Conservation (phyloP, 2,888 invertebrate genomes). For the Homarus gammarus region DNA sequence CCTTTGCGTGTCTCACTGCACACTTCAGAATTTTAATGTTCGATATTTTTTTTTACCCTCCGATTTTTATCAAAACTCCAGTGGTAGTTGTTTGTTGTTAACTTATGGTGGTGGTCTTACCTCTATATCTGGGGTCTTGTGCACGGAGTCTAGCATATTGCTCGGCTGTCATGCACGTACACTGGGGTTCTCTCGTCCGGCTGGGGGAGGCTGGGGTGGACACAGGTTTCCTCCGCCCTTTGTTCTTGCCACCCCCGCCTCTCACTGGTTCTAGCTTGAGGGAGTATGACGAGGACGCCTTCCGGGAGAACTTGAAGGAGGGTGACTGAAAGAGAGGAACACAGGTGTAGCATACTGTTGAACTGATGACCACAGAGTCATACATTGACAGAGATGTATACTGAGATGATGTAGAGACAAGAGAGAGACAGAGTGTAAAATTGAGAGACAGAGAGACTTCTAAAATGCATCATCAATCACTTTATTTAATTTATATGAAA, state of each 20-base stretch:
- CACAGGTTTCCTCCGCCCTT: conserved; percentile 86
- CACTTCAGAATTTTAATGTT: conserved; percentile 30
- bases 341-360: no score
- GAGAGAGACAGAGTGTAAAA: conserved; percentile 9
- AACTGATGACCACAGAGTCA: no score
- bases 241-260: conserved; percentile 77
- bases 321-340: conserved; percentile 87
- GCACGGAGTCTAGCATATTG: conserved; percentile 91
- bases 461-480: no score
- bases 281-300: conserved; percentile 97
- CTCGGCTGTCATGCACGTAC: conserved; percentile 96
- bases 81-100: neutral
- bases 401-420: neutral
- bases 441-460: no score
- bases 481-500: no score
- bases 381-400: neutral
- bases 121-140: conserved; percentile 90
- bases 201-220: conserved; percentile 97
- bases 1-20: conserved; percentile 32
- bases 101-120: conserved; percentile 77
- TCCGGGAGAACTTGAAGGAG: conserved; percentile 98
- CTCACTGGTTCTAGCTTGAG: conserved; percentile 88
- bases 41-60: neutral
- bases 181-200: conserved; percentile 90
- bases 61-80: neutral